Conservation (phyloP, 1,140 invertebrate genomes). For the Drosophila lowei region DNA sequence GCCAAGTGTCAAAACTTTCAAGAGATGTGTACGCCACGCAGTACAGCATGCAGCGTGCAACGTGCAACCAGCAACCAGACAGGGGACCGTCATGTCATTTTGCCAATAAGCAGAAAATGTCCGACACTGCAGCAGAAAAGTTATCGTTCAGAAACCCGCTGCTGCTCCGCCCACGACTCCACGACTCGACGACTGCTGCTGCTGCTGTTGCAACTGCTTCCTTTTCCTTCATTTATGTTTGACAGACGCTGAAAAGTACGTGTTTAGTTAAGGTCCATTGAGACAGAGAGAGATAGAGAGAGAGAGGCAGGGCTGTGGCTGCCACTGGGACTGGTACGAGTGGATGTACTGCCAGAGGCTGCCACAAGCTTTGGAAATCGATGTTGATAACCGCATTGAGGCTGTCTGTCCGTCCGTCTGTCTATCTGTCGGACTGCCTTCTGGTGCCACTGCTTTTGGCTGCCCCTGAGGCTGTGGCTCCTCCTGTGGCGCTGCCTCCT, state of each 20-base stretch:
- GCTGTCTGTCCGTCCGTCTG: background rate
- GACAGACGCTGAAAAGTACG: conserved; percentile 68
- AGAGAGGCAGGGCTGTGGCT: background rate
- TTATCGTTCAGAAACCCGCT: conserved; percentile 17
- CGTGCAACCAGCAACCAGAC: too few relatives aligned
- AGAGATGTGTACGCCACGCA: background rate
- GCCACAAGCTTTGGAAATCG: conserved; percentile 48
- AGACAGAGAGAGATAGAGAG: background rate
- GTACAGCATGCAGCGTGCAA: background rate
- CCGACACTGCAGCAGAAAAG: conserved; percentile 33
- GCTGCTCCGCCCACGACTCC: conserved; percentile 14
- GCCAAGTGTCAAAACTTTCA: conserved; percentile 30
- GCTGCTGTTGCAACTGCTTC: background rate
- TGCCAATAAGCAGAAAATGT: conserved; percentile 57
- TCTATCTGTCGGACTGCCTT: conserved; percentile 14
- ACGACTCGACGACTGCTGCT: conserved; percentile 14
- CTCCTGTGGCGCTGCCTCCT: conserved; percentile 16
- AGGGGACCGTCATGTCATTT: conserved; percentile 39
- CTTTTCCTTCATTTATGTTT: conserved; percentile 45
- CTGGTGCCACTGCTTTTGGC: too few relatives aligned
- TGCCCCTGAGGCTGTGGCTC: conserved; percentile 12
- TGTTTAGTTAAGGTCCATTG: conserved; percentile 53
- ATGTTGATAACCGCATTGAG: conserved; percentile 61
- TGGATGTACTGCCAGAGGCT: background rate
- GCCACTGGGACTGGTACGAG: background rate